phyloP scores from a whole-genome alignment of 2,888 invertebrate genomes.

The Trimorus sp. region DNA sequence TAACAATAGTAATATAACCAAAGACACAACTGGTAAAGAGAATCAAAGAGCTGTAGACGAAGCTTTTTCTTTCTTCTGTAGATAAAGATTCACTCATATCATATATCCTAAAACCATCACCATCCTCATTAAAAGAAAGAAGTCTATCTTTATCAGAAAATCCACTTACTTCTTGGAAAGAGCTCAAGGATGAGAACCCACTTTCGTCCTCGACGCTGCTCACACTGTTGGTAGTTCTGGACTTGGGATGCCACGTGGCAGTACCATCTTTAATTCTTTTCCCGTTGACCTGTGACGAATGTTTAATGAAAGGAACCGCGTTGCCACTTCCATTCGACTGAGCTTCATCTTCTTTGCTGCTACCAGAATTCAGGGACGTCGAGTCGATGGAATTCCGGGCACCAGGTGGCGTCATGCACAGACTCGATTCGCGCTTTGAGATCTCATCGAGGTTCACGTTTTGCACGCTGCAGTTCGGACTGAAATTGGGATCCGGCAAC shows the following conservation, averaged over 20 bases:
- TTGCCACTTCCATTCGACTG: constrained; percentile 37
- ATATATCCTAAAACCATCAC: no score
- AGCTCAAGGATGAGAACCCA: constrained; percentile 92
- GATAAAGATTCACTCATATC: no score
- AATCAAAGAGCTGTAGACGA: no score
- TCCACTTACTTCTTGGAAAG: constrained; percentile 82
- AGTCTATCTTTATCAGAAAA: not conserved
- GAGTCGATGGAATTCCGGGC: constrained; percentile 76
- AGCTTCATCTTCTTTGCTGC: constrained; percentile 75
- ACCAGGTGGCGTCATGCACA: constrained; percentile 71
- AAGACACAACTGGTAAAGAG: no score
- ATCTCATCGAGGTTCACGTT: constrained; percentile 52
- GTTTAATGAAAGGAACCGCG: constrained; percentile 38
- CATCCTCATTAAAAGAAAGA: no score
- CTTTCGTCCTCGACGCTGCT: constrained; percentile 88
- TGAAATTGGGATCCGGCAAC: constrained; percentile 68
- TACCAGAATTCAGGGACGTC: constrained; percentile 75
- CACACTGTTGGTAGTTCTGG: constrained; percentile 74
- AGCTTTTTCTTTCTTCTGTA: no score
- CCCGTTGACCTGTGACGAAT: constrained; percentile 69
- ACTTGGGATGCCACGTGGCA: constrained; percentile 46
- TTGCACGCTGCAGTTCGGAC: constrained; percentile 65
- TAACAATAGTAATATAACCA: no score
- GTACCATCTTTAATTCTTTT: constrained; percentile 61
- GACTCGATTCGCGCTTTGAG: constrained; percentile 28